Evolutionary conservation across 2,797 vertebrate species (phyloP).

Genomic region (Chiloscyllium punctatum): DNA sequence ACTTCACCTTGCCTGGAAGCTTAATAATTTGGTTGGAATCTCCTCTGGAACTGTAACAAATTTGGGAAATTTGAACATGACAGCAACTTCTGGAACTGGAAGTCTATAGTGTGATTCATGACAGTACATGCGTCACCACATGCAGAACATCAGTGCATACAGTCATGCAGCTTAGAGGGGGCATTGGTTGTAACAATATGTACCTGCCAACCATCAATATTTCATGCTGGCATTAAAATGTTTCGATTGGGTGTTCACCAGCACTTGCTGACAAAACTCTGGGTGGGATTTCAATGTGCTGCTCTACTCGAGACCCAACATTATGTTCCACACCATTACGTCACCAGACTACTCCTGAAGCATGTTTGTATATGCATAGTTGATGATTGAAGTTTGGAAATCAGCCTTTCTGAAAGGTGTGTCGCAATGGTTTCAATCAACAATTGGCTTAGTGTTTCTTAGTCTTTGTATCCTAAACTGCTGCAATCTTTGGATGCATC

Average conservation of each 20-base stretch:
- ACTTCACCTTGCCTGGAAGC: too few species aligned
- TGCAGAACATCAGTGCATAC: too few species aligned
- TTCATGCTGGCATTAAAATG: not conserved
- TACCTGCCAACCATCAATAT: not conserved
- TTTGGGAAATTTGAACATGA: too few species aligned
- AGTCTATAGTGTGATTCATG: too few species aligned
- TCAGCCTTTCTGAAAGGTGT: not conserved
- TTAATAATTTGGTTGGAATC: too few species aligned
- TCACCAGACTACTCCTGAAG: not conserved
- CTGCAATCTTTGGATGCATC: not conserved
- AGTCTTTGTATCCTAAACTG: not conserved
- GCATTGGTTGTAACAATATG: too few species aligned
- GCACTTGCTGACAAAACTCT: not conserved
- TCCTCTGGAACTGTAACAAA: too few species aligned
- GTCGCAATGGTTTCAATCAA: not conserved
- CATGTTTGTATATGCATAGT: not conserved
- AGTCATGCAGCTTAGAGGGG: too few species aligned
- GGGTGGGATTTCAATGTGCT: not conserved
- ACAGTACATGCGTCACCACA: too few species aligned
- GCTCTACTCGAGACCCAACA: not conserved
- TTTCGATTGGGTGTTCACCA: not conserved
- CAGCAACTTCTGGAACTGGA: too few species aligned
- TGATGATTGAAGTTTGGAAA: not conserved
- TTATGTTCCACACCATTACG: not conserved
- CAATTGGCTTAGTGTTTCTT: not conserved